Evolutionary conservation across 2,888 invertebrate genomes (phyloP).

Genomic region (Nyleta sp.): DNA sequence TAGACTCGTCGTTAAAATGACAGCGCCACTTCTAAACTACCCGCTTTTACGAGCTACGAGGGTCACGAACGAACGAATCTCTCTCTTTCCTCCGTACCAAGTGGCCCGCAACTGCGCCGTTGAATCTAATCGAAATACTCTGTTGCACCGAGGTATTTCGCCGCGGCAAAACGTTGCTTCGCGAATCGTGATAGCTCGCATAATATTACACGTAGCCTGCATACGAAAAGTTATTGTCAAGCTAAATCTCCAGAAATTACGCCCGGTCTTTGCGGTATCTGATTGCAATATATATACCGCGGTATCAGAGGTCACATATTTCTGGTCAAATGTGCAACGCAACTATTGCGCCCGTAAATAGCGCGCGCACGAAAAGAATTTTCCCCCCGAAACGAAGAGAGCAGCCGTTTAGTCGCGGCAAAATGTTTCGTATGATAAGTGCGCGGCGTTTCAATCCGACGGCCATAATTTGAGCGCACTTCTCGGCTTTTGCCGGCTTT

Average conservation of each 20-base stretch:
- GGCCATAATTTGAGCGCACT: conserved; percentile 15
- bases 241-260: conserved; percentile 62
- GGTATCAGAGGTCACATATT: conserved; percentile 49
- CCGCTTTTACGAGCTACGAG: no score
- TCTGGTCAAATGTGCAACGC: conserved; percentile 40
- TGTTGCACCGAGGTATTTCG: conserved; percentile 45
- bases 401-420: no score
- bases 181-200: conserved; percentile 58
- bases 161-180: conserved; percentile 43
- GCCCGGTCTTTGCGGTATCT: conserved; percentile 51
- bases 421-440: no score
- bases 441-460: no score
- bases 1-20: no score
- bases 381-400: no score
- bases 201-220: conserved; percentile 50
- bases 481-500: background rate
- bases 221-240: conserved; percentile 65
- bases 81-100: background rate
- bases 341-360: conserved; percentile 56
- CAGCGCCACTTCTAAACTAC: no score
- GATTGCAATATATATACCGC: conserved; percentile 48
- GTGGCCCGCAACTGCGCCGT: conserved; percentile 8
- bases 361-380: background rate
- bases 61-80: no score
- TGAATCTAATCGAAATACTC: conserved; percentile 56